Percentiles rank a stretch among this genome's conserved stretches.
These are phyloP conservation scores for Labeo catla DNA, from an alignment of 2,113 vertebrate species.

Conservation along the genomic window DNA sequence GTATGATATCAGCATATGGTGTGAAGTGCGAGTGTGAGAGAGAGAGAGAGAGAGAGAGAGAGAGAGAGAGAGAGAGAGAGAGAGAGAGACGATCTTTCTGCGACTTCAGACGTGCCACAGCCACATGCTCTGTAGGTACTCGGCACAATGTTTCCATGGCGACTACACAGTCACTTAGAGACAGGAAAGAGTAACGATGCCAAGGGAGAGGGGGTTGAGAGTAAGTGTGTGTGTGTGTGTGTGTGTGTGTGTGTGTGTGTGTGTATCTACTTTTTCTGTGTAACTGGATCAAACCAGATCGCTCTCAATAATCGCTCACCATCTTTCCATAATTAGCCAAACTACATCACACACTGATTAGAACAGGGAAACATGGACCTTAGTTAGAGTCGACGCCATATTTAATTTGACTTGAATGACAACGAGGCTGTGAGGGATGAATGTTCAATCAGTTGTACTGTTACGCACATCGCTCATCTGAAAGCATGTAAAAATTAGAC, in stretches of 20 bases:
- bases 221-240: neutral
- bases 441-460: neutral
- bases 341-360: conserved; percentile 46
- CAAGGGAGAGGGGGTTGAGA: conserved; percentile 23
- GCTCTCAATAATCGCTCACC: conserved; percentile 47
- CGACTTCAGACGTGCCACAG: conserved; percentile 56
- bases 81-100: conserved; percentile 48
- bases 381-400: neutral
- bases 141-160: conserved; percentile 62
- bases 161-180: conserved; percentile 63
- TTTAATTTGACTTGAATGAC: conserved; percentile 6
- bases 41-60: conserved; percentile 21
- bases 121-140: conserved; percentile 62
- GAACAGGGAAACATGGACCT: conserved; percentile 17
- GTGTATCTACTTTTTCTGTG: conserved; percentile 57
- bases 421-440: neutral
- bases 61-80: conserved; percentile 10
- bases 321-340: conserved; percentile 61
- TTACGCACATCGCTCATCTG: neutral
- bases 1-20: conserved; percentile 50
- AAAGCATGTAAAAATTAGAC: neutral
- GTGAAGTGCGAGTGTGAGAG: conserved; percentile 20
- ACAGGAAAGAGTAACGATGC: conserved; percentile 59
- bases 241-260: conserved; percentile 15
- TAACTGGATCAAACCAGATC: conserved; percentile 66